A percentile compares a stretch with the other conserved stretches of the same genome.
Conservation (phyloP, 2,113 vertebrate species). For the Brachionichthys hirsutus region DNA sequence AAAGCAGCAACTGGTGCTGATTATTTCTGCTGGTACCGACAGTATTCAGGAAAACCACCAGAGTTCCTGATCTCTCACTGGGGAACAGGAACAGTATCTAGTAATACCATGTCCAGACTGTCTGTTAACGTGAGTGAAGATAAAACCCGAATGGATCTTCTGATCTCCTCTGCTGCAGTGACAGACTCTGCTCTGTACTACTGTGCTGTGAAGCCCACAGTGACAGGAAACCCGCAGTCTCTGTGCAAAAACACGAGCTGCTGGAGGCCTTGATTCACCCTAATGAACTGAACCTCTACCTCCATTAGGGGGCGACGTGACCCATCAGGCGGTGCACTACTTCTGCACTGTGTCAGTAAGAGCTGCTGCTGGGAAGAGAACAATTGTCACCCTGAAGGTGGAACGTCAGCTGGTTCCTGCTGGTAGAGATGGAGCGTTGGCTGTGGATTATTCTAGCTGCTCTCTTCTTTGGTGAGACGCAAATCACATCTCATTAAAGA, state of each 20-base stretch:
- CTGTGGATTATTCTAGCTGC: conserved; percentile 26
- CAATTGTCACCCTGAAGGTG: not conserved
- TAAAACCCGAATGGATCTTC: no score
- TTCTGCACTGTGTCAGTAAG: not conserved
- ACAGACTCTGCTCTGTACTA: not conserved
- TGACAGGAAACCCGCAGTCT: conserved; percentile 20
- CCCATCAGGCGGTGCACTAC: no score
- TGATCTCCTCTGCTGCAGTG: not conserved
- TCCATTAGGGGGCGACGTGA: no score
- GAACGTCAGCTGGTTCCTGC: not conserved
- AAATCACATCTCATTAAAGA: not conserved
- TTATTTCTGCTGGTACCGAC: conserved; percentile 29
- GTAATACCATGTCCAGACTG: no score
- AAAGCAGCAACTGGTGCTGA: rapidly evolving
- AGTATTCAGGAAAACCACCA: conserved; percentile 31
- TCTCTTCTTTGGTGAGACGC: conserved; percentile 13
- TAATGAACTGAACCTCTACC: no score
- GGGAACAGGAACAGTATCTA: not conserved
- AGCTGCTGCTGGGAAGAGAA: not conserved
- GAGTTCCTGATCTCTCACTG: not conserved
- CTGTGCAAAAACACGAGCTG: conserved; percentile 22
- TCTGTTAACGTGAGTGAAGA: no score
- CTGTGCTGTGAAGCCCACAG: conserved; percentile 16
- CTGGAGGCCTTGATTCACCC: no score
- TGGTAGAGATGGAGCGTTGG: conserved; percentile 20